Conservation (phyloP, 2,113 vertebrate genomes). For the Bujurquina vittata region DNA sequence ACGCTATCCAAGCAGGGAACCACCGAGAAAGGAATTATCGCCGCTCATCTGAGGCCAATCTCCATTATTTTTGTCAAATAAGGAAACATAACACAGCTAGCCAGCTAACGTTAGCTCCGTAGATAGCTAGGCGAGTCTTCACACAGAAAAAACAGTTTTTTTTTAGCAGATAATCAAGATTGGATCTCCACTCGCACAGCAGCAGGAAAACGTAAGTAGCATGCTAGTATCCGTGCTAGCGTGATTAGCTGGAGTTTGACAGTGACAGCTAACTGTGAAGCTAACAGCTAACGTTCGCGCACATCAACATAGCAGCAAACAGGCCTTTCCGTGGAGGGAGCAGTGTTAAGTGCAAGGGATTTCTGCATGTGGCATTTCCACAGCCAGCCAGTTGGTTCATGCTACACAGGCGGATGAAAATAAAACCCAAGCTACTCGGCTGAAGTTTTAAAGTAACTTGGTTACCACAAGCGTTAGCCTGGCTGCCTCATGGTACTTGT, state of each 20-base stretch:
- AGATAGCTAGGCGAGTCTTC: conserved; percentile 60
- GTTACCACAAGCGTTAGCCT: conserved; percentile 16
- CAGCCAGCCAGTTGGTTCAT: not conserved
- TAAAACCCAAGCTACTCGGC: not conserved
- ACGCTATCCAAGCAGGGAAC: conserved; percentile 82
- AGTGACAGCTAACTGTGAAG: conserved; percentile 48
- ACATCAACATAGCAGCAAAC: conserved; percentile 43
- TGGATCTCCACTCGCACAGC: conserved; percentile 66
- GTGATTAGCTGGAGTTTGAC: conserved; percentile 67
- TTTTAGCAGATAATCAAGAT: conserved; percentile 52
- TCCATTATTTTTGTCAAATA: conserved; percentile 75
- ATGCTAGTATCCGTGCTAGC: conserved; percentile 56
- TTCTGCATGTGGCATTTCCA: conserved; percentile 54
- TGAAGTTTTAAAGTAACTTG: conserved; percentile 35
- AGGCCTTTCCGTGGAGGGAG: conserved; percentile 59
- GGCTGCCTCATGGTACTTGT: conserved; percentile 11
- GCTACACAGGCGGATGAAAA: not conserved
- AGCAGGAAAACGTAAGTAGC: conserved; percentile 78
- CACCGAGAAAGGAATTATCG: conserved; percentile 82
- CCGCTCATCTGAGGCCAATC: conserved; percentile 80
- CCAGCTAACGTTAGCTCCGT: conserved; percentile 64
- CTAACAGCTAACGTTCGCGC: conserved; percentile 62
- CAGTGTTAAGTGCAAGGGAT: conserved; percentile 36
- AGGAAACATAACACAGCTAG: conserved; percentile 72
- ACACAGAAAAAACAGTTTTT: conserved; percentile 33